These are phyloP conservation scores for Portunus trituberculatus DNA, from an alignment of 1,140 invertebrate species.

Conservation along the genomic window DNA sequence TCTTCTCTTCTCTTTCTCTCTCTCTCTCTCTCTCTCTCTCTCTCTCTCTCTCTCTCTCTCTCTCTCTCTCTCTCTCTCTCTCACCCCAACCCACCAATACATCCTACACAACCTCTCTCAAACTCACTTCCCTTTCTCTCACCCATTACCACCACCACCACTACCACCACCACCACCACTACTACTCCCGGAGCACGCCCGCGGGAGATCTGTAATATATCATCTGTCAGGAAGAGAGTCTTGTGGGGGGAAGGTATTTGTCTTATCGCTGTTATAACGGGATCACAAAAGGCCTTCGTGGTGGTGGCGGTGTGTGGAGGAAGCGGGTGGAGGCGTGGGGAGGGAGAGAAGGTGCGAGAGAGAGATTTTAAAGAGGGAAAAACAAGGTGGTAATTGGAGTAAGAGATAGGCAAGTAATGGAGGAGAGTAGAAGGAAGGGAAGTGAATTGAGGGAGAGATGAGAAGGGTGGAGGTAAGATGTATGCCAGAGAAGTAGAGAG, in stretches of 20 bases:
- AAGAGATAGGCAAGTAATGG: background rate
- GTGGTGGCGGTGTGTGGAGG: background rate
- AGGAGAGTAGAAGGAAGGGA: background rate
- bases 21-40: constrained; percentile 25
- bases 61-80: constrained; percentile 41
- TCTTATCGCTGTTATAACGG: constrained; percentile 12
- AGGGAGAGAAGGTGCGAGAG: too few species aligned
- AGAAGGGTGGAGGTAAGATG: background rate
- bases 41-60: constrained; percentile 35
- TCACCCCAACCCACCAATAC: background rate
- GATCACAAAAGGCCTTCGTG: background rate
- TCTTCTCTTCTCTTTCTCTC: background rate
- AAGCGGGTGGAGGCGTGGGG: too few species aligned
- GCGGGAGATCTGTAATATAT: background rate
- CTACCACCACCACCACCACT: background rate
- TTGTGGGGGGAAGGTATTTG: background rate
- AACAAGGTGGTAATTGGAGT: too few species aligned
- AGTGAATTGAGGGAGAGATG: background rate
- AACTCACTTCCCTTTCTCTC: background rate
- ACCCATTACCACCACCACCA: background rate
- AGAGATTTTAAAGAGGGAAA: too few species aligned
- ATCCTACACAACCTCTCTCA: background rate
- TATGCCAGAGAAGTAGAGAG: background rate
- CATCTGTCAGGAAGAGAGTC: background rate
- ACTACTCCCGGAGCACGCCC: background rate